Evolutionary conservation across 2,888 invertebrate species (phyloP).

Genomic region (Tipula lateralis): DNA sequence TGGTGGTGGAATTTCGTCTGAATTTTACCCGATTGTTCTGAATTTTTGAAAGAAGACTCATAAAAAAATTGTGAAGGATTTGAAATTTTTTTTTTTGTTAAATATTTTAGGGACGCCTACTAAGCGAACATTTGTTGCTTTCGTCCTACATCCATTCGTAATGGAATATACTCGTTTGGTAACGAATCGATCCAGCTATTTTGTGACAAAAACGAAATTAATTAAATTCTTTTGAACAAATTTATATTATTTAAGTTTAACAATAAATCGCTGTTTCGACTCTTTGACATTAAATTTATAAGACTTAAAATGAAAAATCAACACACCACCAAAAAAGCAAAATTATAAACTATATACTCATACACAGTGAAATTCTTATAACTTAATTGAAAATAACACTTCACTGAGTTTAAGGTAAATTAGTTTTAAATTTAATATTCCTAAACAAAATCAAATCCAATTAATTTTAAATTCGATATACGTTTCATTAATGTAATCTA

Average conservation of each 20-base stretch:
- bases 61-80: too few species aligned
- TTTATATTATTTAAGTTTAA: not conserved
- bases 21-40: too few species aligned
- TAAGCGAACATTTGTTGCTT: too few species aligned
- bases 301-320: not conserved
- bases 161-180: too few species aligned
- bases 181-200: too few species aligned
- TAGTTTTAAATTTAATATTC: not conserved
- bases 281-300: not conserved
- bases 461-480: constrained; percentile 9
- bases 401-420: not conserved
- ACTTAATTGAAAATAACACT: constrained; percentile 19
- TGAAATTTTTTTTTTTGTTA: too few species aligned
- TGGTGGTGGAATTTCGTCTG: too few species aligned
- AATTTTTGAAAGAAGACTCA: too few species aligned
- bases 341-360: not conserved
- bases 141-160: too few species aligned
- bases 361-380: not conserved
- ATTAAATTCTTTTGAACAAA: not conserved
- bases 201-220: not conserved
- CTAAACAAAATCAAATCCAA: not conserved
- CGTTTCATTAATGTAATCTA: constrained; percentile 19
- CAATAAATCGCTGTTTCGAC: not conserved
- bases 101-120: too few species aligned
- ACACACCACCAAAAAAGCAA: not conserved